Evolutionary conservation across 2,113 vertebrate species (phyloP).

Genomic region (Nipponia nippon): DNA sequence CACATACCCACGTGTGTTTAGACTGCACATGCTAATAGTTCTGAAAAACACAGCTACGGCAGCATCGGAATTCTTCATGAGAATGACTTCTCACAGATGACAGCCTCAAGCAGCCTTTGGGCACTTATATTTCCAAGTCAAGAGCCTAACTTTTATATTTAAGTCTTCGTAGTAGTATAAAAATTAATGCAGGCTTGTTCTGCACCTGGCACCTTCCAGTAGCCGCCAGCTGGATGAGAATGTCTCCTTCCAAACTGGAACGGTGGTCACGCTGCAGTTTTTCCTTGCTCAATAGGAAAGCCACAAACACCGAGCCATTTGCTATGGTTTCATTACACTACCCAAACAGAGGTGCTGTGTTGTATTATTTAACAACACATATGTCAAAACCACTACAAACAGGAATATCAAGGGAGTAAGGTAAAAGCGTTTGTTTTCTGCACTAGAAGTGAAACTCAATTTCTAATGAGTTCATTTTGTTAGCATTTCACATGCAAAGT

Average conservation of each 20-base stretch:
- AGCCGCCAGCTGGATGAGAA: not conserved
- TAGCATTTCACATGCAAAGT: not conserved
- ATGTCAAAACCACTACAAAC: not conserved
- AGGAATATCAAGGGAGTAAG: not conserved
- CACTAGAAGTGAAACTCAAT: not conserved
- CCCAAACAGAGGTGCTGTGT: not conserved
- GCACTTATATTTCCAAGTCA: not conserved
- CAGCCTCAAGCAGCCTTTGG: not conserved
- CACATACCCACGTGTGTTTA: fast-evolving
- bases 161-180: not conserved
- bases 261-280: not conserved
- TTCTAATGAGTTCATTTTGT: not conserved
- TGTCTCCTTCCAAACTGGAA: not conserved
- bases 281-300: not conserved
- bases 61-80: not conserved
- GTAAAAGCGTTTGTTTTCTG: not conserved
- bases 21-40: not conserved
- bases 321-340: not conserved
- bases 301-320: not conserved
- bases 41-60: not conserved
- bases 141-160: not conserved
- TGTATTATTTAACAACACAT: not conserved
- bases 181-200: not conserved
- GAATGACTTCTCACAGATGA: not conserved
- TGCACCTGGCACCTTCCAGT: not conserved